These are phyloP conservation scores for Vanessa tameamea DNA, from an alignment of 1,140 invertebrate species.

Conservation along the genomic window DNA sequence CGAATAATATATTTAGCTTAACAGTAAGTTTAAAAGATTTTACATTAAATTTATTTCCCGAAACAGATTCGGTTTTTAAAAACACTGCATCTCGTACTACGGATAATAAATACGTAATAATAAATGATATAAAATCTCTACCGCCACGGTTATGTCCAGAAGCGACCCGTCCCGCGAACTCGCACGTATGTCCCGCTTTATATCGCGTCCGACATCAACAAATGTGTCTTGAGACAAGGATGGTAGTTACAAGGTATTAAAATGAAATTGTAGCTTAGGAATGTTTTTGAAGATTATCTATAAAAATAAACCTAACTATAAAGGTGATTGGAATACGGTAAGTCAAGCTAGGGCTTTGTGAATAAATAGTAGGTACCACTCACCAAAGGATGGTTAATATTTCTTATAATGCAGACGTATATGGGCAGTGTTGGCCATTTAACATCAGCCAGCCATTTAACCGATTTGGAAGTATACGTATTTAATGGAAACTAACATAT, in stretches of 20 bases:
- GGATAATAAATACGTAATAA: constrained; percentile 34
- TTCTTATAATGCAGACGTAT: too few species aligned
- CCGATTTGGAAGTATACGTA: too few species aligned
- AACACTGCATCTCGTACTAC: neutral
- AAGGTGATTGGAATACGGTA: neutral
- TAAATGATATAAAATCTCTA: constrained; percentile 41
- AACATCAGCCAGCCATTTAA: too few species aligned
- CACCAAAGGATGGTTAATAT: too few species aligned
- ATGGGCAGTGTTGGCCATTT: too few species aligned
- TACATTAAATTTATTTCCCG: neutral
- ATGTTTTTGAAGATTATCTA: neutral
- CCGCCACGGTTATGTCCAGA: constrained; percentile 22
- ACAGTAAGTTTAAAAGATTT: too few species aligned
- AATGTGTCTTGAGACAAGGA: constrained; percentile 7
- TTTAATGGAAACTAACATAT: too few species aligned
- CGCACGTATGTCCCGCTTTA: constrained; percentile 28
- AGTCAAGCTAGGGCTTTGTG: neutral
- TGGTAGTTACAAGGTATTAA: neutral
- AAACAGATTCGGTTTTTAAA: neutral
- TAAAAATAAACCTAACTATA: neutral
- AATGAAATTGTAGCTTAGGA: neutral
- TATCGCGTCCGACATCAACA: constrained; percentile 20
- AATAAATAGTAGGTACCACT: too few species aligned
- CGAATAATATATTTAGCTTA: too few species aligned
- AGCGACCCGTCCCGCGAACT: constrained; percentile 31